phyloP scores from a whole-genome alignment of 2,113 vertebrate genomes.

The Mellivora capensis region DNA sequence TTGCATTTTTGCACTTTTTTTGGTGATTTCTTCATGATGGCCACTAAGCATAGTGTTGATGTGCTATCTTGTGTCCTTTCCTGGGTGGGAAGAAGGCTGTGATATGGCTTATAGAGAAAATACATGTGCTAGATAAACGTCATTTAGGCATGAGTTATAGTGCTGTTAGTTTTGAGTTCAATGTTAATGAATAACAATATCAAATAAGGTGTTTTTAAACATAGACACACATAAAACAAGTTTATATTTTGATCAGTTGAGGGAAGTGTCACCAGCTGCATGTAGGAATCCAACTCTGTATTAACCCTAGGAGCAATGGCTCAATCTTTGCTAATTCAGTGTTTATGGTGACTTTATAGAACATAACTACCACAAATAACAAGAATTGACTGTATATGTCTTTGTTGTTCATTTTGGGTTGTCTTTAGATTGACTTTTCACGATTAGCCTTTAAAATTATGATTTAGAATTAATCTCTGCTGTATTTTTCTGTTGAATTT shows the following conservation, averaged over 20 bases:
- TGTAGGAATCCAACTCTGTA: background rate
- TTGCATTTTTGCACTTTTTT: background rate
- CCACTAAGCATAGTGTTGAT: background rate
- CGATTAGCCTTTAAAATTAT: background rate
- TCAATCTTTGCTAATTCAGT: background rate
- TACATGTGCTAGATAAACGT: background rate
- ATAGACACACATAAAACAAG: background rate
- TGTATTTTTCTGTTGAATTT: conserved; percentile 6
- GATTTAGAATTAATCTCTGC: background rate
- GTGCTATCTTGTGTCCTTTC: background rate
- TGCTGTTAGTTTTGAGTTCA: background rate
- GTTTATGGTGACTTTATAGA: background rate
- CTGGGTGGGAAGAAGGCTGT: background rate
- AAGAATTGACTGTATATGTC: background rate
- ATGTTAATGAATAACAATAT: background rate
- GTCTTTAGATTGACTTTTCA: background rate
- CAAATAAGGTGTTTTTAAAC: background rate
- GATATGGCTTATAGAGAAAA: background rate
- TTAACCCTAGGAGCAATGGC: background rate
- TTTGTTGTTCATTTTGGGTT: background rate
- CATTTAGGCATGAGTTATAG: background rate
- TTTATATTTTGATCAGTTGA: background rate
- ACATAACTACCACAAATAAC: background rate
- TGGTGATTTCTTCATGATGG: background rate
- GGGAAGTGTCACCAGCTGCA: background rate